Conservation (phyloP, 2,888 invertebrate species). For the Carterocephalus palaemon region DNA sequence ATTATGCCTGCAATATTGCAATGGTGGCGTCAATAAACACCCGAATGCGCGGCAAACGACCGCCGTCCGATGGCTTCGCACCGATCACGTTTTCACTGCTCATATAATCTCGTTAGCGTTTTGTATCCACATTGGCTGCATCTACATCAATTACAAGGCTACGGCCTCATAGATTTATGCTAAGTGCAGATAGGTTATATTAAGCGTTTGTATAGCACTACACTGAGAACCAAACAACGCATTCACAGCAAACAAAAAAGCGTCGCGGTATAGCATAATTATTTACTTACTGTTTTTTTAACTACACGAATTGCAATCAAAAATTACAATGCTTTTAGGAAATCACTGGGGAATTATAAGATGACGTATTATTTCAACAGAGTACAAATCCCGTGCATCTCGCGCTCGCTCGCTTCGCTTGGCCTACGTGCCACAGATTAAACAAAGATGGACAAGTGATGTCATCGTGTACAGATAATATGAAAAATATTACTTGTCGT, state of each 20-base stretch:
- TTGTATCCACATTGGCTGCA: conserved; percentile 54
- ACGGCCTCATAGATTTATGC: conserved; percentile 67
- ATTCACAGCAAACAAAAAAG: conserved; percentile 46
- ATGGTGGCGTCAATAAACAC: conserved; percentile 71
- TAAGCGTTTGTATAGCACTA: conserved; percentile 74
- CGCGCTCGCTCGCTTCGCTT: conserved; percentile 60
- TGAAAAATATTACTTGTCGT: conserved; percentile 26
- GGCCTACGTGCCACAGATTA: conserved; percentile 56
- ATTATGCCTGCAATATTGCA: conserved; percentile 74
- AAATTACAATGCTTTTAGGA: conserved; percentile 46
- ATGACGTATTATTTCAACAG: conserved; percentile 73
- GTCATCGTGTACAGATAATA: conserved; percentile 31
- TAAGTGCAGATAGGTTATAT: conserved; percentile 73
- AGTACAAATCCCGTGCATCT: conserved; percentile 67
- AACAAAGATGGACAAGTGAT: conserved; percentile 25
- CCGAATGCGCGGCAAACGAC: conserved; percentile 60
- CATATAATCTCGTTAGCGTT: conserved; percentile 63
- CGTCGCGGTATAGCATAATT: conserved; percentile 34
- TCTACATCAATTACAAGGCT: conserved; percentile 68
- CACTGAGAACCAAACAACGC: conserved; percentile 69
- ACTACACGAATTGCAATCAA: conserved; percentile 41
- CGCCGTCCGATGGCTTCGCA: conserved; percentile 46
- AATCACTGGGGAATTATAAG: conserved; percentile 55
- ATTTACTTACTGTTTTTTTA: conserved; percentile 63
- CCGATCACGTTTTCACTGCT: conserved; percentile 65